Evolutionary conservation across 2,888 invertebrate genomes (phyloP).

Genomic region (Anodontia alba): DNA sequence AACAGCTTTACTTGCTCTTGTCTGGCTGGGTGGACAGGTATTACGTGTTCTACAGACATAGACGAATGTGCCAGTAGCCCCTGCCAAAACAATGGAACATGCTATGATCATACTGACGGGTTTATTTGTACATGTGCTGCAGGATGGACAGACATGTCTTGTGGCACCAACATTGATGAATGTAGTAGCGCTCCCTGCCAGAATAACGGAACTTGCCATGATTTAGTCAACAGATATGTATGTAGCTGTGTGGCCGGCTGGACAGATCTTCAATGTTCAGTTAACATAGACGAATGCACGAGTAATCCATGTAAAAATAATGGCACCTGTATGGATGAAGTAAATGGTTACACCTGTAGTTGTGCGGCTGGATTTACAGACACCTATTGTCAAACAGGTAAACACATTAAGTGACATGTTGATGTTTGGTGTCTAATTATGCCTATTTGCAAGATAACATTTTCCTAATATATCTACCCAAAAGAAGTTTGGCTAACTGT

Average conservation of each 20-base stretch:
- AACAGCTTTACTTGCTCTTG: constrained; percentile 96
- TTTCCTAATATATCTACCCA: too few species aligned
- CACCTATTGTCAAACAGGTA: neutral
- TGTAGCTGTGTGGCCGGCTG: neutral
- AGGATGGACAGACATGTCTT: neutral
- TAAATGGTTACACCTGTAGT: neutral
- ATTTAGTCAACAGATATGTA: neutral
- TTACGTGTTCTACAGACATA: constrained; percentile 94
- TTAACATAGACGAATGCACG: neutral
- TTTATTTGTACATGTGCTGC: neutral
- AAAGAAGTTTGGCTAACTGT: too few species aligned
- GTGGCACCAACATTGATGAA: neutral
- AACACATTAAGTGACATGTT: too few species aligned
- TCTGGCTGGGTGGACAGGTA: constrained; percentile 94
- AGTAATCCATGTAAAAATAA: neutral
- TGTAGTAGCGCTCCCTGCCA: neutral
- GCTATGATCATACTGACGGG: neutral
- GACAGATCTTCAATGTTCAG: neutral
- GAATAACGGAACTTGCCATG: neutral
- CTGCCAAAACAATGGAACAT: constrained; percentile 94
- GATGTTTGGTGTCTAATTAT: too few species aligned
- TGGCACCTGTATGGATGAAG: neutral
- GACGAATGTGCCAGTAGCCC: constrained; percentile 92
- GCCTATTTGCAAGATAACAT: too few species aligned
- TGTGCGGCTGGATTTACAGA: neutral